Evolutionary conservation across 2,888 invertebrate species (phyloP), one percentile per base, ranked within the genome.

Genomic region (Autographa pulchrina): DNA sequence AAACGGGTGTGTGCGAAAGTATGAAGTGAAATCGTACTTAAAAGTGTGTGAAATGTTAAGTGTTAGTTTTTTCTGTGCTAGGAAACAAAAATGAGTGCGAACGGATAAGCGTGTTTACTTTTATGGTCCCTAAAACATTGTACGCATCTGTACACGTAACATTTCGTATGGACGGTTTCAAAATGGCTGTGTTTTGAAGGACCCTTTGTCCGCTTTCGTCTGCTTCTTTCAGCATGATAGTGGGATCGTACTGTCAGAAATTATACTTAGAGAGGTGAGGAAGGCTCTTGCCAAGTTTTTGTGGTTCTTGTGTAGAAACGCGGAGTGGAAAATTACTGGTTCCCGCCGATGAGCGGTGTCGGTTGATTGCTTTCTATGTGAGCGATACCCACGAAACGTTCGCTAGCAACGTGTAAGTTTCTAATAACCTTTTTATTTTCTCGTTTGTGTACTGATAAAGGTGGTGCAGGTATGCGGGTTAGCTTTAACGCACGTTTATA

Each of bases 151-250:
- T 92, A 93, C 94, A 95, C 94, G 94, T 95, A 96, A 95, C 95
- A 94, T 94, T 95, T 92, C 87, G 74, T 93, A 91, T 72, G 92
- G 91, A 95, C 95, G 88, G 95, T 96, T 96, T 96, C 97, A 97
- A 97, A 96, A 97, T 97, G 97, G 97, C 97, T 97, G 97, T 96
- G 96, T 96, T 96, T 96, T 97, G 96, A 97, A 96, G 96, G 96
- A 96, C 96, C 95, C 96, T 96, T 96, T 96, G 96, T 96, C 95
- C 96, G 93, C 94, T 96, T 96, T 96, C 96, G 93, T 94, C 88
- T 92, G 91, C 96, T 96, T 96, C 95, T 96, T 96, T 96, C 97
- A 97, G 96, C 96, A 97, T 97, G 97, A 96, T 96, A 97, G 96
- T 96, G 96, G 96, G 95, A 96, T 96, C 96, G 93, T 96, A 96